Evolutionary conservation across 2,888 invertebrate genomes (phyloP).

Genomic region (Muscina levida): DNA sequence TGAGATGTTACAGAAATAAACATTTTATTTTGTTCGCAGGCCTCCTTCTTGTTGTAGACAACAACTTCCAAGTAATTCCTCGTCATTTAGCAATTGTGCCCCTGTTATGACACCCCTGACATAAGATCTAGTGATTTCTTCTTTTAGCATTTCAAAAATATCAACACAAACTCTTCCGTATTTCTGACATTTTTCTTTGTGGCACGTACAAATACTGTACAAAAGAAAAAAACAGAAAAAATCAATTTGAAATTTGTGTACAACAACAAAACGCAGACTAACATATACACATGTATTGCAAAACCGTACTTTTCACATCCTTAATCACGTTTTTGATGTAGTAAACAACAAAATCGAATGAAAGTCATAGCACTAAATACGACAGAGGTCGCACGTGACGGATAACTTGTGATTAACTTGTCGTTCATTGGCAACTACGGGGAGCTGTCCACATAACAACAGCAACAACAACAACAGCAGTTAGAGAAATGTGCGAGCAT

Average conservation of each 20-base stretch:
- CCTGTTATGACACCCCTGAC: too few relatives aligned
- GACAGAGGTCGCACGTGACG: conserved; percentile 22
- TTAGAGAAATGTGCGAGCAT: too few relatives aligned
- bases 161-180: background rate
- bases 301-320: conserved; percentile 3
- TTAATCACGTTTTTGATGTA: background rate
- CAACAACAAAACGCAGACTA: background rate
- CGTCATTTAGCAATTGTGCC: too few relatives aligned
- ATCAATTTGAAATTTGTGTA: conserved; percentile 14
- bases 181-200: background rate
- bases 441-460: too few relatives aligned
- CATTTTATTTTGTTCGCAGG: too few relatives aligned
- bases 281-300: background rate
- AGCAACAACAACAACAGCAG: too few relatives aligned
- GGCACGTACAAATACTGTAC: conserved; percentile 6
- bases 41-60: too few relatives aligned
- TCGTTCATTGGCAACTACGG: background rate
- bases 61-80: too few relatives aligned
- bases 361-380: conserved; percentile 36
- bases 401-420: conserved; percentile 21
- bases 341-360: background rate
- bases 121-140: too few relatives aligned
- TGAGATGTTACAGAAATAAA: too few relatives aligned
- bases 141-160: too few relatives aligned
- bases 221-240: conserved; percentile 7